Evolutionary conservation across 2,113 vertebrate species (phyloP).

Genomic region (Eidolon helvum): DNA sequence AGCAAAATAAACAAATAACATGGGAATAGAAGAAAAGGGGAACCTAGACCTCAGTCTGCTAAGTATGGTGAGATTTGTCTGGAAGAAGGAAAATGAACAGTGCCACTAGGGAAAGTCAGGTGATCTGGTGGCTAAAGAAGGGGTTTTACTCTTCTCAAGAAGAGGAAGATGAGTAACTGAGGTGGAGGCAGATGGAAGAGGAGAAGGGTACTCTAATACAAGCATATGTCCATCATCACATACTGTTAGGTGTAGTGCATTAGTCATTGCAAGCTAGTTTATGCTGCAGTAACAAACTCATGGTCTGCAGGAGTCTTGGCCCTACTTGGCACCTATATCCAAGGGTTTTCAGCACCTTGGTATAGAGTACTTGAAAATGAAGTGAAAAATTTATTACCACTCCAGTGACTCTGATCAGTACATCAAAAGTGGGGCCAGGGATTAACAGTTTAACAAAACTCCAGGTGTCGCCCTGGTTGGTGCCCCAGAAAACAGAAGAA

Average conservation of each 20-base stretch:
- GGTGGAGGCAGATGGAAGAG: not conserved
- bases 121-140: not conserved
- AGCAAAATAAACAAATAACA: not conserved
- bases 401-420: not conserved
- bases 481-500: not conserved
- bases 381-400: not conserved
- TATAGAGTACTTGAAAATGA: not conserved
- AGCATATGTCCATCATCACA: fast-evolving
- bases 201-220: fast-evolving
- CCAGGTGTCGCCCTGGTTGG: not conserved
- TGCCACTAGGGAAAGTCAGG: not conserved
- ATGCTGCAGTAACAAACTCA: not conserved
- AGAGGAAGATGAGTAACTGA: not conserved
- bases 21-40: not conserved
- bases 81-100: not conserved
- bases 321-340: not conserved
- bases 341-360: not conserved
- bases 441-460: not conserved
- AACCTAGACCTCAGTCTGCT: not conserved
- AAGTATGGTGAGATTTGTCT: not conserved
- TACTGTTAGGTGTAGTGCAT: not conserved
- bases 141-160: not conserved
- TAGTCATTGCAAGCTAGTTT: not conserved
- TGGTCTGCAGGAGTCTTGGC: not conserved
- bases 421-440: too few relatives aligned